Evolutionary conservation across 2,113 vertebrate genomes (phyloP).

Genomic region (Oceanites oceanicus): DNA sequence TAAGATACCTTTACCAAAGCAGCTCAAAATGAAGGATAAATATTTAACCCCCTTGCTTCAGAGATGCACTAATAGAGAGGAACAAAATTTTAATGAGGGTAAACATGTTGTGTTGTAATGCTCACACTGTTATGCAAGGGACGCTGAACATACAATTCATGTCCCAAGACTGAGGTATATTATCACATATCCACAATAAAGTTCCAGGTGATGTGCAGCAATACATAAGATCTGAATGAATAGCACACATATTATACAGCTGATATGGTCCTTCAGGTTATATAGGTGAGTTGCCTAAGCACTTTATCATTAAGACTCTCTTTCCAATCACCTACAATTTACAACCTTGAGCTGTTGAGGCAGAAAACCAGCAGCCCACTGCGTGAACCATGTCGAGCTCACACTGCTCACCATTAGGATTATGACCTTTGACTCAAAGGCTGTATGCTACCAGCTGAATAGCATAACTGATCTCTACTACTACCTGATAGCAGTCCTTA

Average conservation of each 20-base stretch:
- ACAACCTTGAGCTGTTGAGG: not conserved
- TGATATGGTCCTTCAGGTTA: not conserved
- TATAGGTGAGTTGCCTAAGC: not conserved
- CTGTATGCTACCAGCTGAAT: not conserved
- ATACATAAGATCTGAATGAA: not conserved
- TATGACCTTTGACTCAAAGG: not conserved
- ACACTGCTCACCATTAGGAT: not conserved
- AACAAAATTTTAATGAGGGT: not conserved
- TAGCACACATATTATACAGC: not conserved
- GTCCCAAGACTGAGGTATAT: not conserved
- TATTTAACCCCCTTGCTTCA: not conserved
- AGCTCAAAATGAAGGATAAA: not conserved
- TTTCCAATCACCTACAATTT: not conserved
- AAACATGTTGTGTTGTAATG: not conserved
- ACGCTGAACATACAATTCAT: not conserved
- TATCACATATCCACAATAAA: not conserved
- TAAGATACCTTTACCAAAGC: not conserved
- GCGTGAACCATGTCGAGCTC: not conserved
- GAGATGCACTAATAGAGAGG: not conserved
- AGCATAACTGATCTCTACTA: not conserved
- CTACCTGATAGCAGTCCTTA: not conserved
- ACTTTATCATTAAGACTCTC: not conserved
- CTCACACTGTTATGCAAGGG: not conserved
- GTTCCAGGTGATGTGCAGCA: not conserved
- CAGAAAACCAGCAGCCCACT: not conserved